Base-by-base conservation (phyloP, 1,140 invertebrate species). In the Homarus americanus region DNA sequence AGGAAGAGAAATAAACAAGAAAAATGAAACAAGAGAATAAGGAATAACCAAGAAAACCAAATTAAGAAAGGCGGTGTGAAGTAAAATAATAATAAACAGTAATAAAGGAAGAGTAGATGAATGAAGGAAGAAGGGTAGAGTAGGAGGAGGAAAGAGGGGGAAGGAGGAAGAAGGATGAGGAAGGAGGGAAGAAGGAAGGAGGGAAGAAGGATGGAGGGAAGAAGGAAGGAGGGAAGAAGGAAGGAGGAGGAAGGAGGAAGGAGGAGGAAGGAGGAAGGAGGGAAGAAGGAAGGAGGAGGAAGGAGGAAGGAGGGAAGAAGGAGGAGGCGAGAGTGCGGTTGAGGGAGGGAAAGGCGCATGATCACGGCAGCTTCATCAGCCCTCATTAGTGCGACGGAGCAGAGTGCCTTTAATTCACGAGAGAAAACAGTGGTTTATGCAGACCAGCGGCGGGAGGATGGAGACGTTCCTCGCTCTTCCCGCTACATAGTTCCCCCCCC, bases 351-450 rank as follows among this genome's bases (percentile, higher is more conserved):
- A 79, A 28, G 79, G 78, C 53, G 78, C 49, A 80, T 63, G 78
- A 80, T 36, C 49, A 53, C 41, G 17, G 40, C 20, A 4, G 84
- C 12, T 73, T 76, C 75, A 76, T 78, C 72, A 87, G 84, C 49
- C 49, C 84, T 78, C 72, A 87, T 84, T 84, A 84, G 82, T 84
- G 66, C 58, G 82, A 28, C 63, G 84, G 69, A 86, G 84, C 41
- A 53, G 84, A 86, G 84, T 44, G 72, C 84, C 84, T 86, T n/a
- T 86, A 86, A 86, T 86, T 86, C 84, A 86, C 84, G 84, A 86
- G 84, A 76, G 84, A 86, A 86, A 86, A 86, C 84, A 86, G 84
- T 86, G 84, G 84, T 86, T 86, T 86, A 86, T 86, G 84, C 84
- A 76, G 84, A 49, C 40, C 84, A 86, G 84, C 40, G 72, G 84